Conservation (phyloP, 2,888 invertebrate genomes). For the Synanthedon vespiformis region DNA sequence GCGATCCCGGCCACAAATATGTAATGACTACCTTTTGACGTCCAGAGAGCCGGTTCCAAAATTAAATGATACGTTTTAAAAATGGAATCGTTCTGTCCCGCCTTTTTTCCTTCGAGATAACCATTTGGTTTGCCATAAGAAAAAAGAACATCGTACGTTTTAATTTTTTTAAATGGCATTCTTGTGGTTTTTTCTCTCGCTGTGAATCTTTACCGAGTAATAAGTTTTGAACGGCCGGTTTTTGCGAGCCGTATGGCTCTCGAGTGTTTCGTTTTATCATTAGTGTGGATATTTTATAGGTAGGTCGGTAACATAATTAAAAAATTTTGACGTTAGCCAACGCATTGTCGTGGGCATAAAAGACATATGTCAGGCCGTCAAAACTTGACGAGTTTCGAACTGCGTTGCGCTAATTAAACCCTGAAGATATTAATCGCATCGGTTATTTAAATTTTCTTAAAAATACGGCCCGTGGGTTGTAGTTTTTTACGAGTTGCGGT, state of each 20-base stretch:
- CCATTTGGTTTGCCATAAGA: slow-evolving; percentile 62
- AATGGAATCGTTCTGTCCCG: slow-evolving; percentile 69
- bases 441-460: slow-evolving; percentile 53
- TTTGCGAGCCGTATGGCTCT: slow-evolving; percentile 46
- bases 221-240: slow-evolving; percentile 48
- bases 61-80: slow-evolving; percentile 71
- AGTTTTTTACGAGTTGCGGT: slow-evolving; percentile 56
- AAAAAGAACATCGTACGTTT: slow-evolving; percentile 61
- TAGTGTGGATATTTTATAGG: background rate
- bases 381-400: slow-evolving; percentile 43
- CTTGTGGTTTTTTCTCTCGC: slow-evolving; percentile 64
- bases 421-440: slow-evolving; percentile 53
- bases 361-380: slow-evolving; percentile 45
- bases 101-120: slow-evolving; percentile 67
- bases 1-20: slow-evolving; percentile 57
- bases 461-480: slow-evolving; percentile 36
- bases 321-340: slow-evolving; percentile 30
- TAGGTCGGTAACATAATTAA: slow-evolving; percentile 27
- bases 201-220: slow-evolving; percentile 57
- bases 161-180: slow-evolving; percentile 70
- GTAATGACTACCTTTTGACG: slow-evolving; percentile 70
- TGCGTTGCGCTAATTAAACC: slow-evolving; percentile 53
- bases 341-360: slow-evolving; percentile 32
- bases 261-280: slow-evolving; percentile 16
- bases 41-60: slow-evolving; percentile 68